A percentile compares a stretch with the other conserved stretches of the same genome.
phyloP scores from a whole-genome alignment of 2,797 vertebrate species.

The Lutjanus argentimaculatus region DNA sequence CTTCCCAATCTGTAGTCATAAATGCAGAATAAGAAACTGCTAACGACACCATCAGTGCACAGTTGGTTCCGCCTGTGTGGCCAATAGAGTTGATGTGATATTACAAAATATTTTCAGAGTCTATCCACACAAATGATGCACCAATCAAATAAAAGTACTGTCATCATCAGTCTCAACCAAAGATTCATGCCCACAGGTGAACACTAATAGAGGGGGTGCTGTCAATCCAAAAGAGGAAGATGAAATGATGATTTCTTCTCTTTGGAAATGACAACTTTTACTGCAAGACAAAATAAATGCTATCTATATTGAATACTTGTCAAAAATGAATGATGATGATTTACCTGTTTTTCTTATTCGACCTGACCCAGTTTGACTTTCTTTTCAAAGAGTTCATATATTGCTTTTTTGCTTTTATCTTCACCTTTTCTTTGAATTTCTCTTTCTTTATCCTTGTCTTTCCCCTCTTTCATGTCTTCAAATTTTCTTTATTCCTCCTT shows the following conservation, averaged over 20 bases:
- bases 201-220: not conserved
- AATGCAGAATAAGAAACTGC: not conserved
- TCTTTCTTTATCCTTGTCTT: not conserved
- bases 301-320: not conserved
- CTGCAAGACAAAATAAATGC: not conserved
- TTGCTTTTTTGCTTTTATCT: not conserved
- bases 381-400: not conserved
- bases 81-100: too few relatives aligned
- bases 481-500: constrained; percentile 17
- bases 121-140: too few relatives aligned
- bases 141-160: not conserved
- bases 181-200: not conserved
- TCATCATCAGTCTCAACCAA: not conserved
- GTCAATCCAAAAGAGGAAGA: not conserved
- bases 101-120: too few relatives aligned
- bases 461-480: not conserved
- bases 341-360: not conserved
- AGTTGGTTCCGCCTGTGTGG: not conserved
- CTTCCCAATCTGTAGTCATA: not conserved
- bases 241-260: not conserved
- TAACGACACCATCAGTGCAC: not conserved
- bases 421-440: not conserved
- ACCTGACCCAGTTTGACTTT: not conserved
- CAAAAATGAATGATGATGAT: not conserved
- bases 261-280: not conserved